Conservation (phyloP, 2,888 invertebrate genomes). For the Synergus gifuensis region DNA sequence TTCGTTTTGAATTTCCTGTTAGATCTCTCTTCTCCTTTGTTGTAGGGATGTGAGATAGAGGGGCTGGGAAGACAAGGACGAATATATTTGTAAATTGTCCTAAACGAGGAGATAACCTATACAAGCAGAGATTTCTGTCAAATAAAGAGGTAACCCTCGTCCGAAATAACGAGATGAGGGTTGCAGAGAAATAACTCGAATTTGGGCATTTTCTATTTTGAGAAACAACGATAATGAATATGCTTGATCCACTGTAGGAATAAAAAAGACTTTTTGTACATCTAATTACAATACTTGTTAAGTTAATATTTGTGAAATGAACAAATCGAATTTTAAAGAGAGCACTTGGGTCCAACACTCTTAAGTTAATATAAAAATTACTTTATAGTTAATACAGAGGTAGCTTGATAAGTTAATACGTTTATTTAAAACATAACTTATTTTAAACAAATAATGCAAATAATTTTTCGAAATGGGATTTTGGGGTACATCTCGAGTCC, state of each 20-base stretch:
- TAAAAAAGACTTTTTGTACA: too few relatives aligned
- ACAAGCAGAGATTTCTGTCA: neutral
- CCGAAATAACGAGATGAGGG: neutral
- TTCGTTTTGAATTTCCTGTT: neutral
- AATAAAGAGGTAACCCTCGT: neutral
- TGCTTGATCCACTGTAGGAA: neutral
- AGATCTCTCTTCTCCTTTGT: neutral
- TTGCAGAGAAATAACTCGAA: neutral
- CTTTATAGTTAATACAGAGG: too few relatives aligned
- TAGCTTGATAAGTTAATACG: too few relatives aligned
- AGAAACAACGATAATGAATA: neutral
- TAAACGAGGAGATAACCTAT: neutral
- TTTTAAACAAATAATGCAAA: neutral
- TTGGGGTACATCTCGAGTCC: neutral
- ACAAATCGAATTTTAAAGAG: too few relatives aligned
- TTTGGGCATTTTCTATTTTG: neutral
- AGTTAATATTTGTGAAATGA: too few relatives aligned
- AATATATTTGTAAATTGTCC: constrained; percentile 64
- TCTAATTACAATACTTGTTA: too few relatives aligned
- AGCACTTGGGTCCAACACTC: too few relatives aligned
- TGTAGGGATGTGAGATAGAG: constrained; percentile 39
- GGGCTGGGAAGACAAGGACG: constrained; percentile 58
- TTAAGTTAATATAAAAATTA: too few relatives aligned
- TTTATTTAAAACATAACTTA: too few relatives aligned
- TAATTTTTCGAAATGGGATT: constrained; percentile 3